Conservation (phyloP, 2,113 vertebrate species). For the Cathartes aura region DNA sequence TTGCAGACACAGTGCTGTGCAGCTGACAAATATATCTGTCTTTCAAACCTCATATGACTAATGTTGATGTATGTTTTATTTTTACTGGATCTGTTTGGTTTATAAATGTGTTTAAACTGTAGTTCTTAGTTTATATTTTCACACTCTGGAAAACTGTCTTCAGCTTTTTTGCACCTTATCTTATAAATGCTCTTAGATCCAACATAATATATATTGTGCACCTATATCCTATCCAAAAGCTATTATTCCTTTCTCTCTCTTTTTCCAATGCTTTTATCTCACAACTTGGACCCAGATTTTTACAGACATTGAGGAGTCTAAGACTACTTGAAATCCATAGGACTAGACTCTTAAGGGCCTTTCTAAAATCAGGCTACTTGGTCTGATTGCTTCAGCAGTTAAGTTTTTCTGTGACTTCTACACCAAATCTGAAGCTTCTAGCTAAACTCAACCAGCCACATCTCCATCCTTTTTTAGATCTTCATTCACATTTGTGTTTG, state of each 20-base stretch:
- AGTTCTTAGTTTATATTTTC: background rate
- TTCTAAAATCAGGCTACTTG: background rate
- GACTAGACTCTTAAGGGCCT: background rate
- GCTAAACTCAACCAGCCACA: background rate
- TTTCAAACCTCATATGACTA: conserved; percentile 24
- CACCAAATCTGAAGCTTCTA: background rate
- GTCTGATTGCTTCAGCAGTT: background rate
- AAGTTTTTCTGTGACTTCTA: background rate
- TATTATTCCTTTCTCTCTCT: background rate
- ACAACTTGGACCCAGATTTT: background rate
- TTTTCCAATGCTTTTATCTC: background rate
- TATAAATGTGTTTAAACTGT: conserved; percentile 3
- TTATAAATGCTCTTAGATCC: background rate
- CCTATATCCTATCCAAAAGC: background rate
- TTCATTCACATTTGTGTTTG: background rate
- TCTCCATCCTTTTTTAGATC: background rate
- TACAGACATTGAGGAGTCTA: background rate
- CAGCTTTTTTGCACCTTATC: background rate
- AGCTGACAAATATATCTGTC: conserved; percentile 24
- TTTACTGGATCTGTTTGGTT: conserved; percentile 17
- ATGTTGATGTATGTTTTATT: conserved; percentile 18
- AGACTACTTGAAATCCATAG: background rate
- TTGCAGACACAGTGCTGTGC: conserved; percentile 14
- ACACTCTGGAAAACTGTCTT: background rate
- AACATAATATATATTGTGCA: background rate